phyloP scores from a whole-genome alignment of 1,140 invertebrate genomes.

The Stenopsyche tienmushanensis region DNA sequence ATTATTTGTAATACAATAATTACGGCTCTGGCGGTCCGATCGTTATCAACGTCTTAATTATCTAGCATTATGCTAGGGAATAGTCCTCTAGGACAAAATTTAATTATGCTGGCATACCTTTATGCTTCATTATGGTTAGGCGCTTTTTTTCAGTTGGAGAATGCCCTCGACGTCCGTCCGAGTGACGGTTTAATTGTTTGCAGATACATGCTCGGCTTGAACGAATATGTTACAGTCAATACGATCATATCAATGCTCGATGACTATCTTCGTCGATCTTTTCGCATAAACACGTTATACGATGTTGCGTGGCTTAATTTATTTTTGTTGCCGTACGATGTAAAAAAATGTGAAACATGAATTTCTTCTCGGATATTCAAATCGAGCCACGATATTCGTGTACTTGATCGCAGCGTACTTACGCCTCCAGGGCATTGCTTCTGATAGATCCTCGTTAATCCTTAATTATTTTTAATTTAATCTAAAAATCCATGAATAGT shows the following conservation, averaged over 20 bases:
- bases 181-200: background rate
- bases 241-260: background rate
- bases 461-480: no score
- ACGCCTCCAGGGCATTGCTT: no score
- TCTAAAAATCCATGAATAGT: no score
- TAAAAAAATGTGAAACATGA: slow-evolving; percentile 30
- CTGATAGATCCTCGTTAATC: no score
- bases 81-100: no score
- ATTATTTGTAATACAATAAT: slow-evolving; percentile 34
- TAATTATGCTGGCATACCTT: background rate
- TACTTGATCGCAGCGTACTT: slow-evolving; percentile 14
- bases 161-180: no score
- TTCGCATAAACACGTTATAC: background rate
- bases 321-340: background rate
- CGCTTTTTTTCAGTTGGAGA: no score
- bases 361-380: slow-evolving; percentile 35
- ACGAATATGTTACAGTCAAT: no score
- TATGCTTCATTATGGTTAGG: background rate
- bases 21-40: slow-evolving; percentile 12
- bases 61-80: background rate
- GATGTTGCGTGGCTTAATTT: background rate
- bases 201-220: no score
- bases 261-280: background rate
- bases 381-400: slow-evolving; percentile 40
- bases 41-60: slow-evolving; percentile 27